A percentile compares a stretch with the other conserved stretches of the same genome.
Evolutionary conservation across 23 tunicate species (phyloP).

Genomic region (Ascidia mentula): DNA sequence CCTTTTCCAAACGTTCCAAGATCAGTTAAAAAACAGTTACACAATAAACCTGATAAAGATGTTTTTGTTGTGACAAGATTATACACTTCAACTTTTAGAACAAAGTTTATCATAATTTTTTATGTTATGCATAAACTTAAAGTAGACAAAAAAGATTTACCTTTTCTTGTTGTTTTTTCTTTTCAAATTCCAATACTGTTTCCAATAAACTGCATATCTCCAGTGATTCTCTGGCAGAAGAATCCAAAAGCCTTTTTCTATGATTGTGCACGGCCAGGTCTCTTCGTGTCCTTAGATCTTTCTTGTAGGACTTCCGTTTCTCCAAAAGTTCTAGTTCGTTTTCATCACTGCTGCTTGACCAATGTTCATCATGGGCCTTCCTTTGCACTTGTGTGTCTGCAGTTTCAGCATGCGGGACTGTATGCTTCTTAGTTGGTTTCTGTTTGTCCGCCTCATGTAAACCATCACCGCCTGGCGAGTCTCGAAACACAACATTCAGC

Average conservation of each 20-base stretch:
- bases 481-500: slow-evolving; percentile 36
- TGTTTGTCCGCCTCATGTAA: neutral
- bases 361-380: neutral
- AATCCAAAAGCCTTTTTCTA: slow-evolving; percentile 64
- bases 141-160: too few species aligned
- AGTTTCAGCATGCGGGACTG: slow-evolving; percentile 7
- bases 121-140: too few species aligned
- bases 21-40: too few species aligned
- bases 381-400: neutral
- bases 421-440: neutral
- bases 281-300: neutral
- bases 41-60: too few species aligned
- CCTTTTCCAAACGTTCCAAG: too few species aligned
- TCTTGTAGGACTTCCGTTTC: neutral
- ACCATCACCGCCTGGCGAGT: neutral
- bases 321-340: neutral
- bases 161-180: slow-evolving; percentile 15
- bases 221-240: slow-evolving; percentile 69
- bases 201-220: slow-evolving; percentile 71
- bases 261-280: slow-evolving; percentile 37
- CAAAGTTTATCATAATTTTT: too few species aligned
- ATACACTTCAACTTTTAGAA: neutral
- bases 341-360: slow-evolving; percentile 28
- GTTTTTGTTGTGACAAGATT: too few species aligned
- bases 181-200: slow-evolving; percentile 83